These are phyloP conservation scores for Platynereis dumerilii DNA, from an alignment of 2,888 invertebrate species.

Conservation along the genomic window DNA sequence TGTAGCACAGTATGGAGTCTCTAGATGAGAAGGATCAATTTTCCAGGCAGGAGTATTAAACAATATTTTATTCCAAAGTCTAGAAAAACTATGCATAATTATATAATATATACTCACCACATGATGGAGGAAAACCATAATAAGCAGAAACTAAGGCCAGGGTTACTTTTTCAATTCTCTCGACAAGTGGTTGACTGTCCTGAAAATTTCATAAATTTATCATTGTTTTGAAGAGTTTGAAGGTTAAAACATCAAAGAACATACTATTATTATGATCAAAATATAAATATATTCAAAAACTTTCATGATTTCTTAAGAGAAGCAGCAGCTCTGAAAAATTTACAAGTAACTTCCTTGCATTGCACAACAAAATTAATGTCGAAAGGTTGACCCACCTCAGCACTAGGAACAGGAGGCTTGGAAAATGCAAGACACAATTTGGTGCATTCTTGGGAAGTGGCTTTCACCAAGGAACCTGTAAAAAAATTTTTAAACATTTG, in stretches of 20 bases:
- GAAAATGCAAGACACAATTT: conserved; percentile 7
- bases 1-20: no score
- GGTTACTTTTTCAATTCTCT: not conserved
- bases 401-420: not conserved
- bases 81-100: no score
- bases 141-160: conserved; percentile 3
- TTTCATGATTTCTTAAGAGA: no score
- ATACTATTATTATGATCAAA: no score
- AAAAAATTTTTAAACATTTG: not conserved
- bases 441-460: not conserved
- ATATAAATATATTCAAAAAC: no score
- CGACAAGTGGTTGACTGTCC: not conserved
- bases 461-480: not conserved
- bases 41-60: no score
- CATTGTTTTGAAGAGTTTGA: not conserved
- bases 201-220: not conserved
- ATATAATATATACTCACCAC: not conserved
- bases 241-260: no score
- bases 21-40: no score
- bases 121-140: conserved; percentile 3
- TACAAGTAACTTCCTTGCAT: no score
- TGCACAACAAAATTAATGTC: no score
- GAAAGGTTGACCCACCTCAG: not conserved
- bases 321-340: no score
- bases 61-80: no score